Evolutionary conservation across 1,140 invertebrate species (phyloP).

Genomic region (Ceratitis capitata): DNA sequence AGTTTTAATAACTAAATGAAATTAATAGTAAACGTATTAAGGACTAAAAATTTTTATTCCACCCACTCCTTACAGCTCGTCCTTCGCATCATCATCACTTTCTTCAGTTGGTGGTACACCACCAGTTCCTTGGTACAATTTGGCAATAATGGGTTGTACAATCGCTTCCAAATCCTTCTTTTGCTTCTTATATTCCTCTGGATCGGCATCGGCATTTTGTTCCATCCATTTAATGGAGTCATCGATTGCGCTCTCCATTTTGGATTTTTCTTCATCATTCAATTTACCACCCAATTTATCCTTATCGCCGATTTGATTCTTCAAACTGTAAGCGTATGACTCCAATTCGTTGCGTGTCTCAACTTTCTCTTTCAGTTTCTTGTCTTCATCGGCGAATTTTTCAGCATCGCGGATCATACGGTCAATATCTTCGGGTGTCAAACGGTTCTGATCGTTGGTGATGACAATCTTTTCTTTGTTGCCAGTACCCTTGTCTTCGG

Average conservation of each 20-base stretch:
- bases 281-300: slow-evolving; percentile 96
- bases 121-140: slow-evolving; percentile 90
- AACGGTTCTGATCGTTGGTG: slow-evolving; percentile 96
- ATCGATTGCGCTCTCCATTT: slow-evolving; percentile 95
- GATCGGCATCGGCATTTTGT: slow-evolving; percentile 92
- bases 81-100: slow-evolving; percentile 82
- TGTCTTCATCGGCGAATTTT: slow-evolving; percentile 98
- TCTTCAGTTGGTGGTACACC: slow-evolving; percentile 75
- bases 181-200: slow-evolving; percentile 94
- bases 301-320: slow-evolving; percentile 97
- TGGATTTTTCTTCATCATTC: slow-evolving; percentile 90
- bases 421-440: slow-evolving; percentile 98
- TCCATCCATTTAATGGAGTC: slow-evolving; percentile 99
- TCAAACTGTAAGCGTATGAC: slow-evolving; percentile 97
- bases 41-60: slow-evolving; percentile 39
- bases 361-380: slow-evolving; percentile 95
- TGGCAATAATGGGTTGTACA: slow-evolving; percentile 97
- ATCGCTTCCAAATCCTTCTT: slow-evolving; percentile 97
- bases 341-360: slow-evolving; percentile 96
- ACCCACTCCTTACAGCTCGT: slow-evolving; percentile 79
- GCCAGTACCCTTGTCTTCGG: slow-evolving; percentile 98
- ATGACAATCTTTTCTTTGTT: slow-evolving; percentile 99
- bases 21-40: slow-evolving; percentile 42
- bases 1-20: slow-evolving; percentile 42
- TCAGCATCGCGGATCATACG: slow-evolving; percentile 99